A percentile compares a stretch with the other conserved stretches of the same genome.
Evolutionary conservation across 1,140 invertebrate species (phyloP).

Genomic region (Mactra quadrangularis): DNA sequence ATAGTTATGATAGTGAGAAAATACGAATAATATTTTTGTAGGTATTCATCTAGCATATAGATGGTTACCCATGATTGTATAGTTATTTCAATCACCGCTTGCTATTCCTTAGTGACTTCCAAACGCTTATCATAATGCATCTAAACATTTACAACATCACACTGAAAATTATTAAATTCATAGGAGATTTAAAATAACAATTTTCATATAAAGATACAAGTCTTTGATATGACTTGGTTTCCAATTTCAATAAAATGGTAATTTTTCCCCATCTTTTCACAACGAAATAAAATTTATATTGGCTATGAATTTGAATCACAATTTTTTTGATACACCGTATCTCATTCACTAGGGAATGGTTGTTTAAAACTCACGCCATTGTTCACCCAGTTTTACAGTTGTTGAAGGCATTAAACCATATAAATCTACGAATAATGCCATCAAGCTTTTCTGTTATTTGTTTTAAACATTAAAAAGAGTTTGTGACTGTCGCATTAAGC

Average conservation of each 20-base stretch:
- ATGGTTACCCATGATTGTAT: constrained; percentile 8
- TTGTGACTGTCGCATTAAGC: no score
- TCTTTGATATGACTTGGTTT: constrained; percentile 14
- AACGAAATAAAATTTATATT: background rate
- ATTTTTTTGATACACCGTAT: no score
- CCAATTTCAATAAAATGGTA: constrained; percentile 36
- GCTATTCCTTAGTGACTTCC: background rate
- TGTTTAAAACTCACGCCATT: no score
- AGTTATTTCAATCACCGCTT: constrained; percentile 12
- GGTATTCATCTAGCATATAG: background rate
- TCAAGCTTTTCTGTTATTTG: no score
- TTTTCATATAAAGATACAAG: constrained; percentile 44
- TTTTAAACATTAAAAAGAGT: no score
- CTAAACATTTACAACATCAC: constrained; percentile 42
- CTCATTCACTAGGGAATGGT: no score
- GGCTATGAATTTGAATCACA: no score
- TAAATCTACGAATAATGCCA: no score
- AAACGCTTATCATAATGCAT: constrained; percentile 14
- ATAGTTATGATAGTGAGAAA: no score
- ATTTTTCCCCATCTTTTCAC: constrained; percentile 35
- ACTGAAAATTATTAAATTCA: constrained; percentile 46
- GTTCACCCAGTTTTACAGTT: no score
- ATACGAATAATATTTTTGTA: constrained; percentile 32
- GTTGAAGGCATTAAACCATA: no score
- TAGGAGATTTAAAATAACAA: constrained; percentile 29